Base-by-base conservation (phyloP, 2,797 vertebrate genomes). In the Syndactyla subalaris region DNA sequence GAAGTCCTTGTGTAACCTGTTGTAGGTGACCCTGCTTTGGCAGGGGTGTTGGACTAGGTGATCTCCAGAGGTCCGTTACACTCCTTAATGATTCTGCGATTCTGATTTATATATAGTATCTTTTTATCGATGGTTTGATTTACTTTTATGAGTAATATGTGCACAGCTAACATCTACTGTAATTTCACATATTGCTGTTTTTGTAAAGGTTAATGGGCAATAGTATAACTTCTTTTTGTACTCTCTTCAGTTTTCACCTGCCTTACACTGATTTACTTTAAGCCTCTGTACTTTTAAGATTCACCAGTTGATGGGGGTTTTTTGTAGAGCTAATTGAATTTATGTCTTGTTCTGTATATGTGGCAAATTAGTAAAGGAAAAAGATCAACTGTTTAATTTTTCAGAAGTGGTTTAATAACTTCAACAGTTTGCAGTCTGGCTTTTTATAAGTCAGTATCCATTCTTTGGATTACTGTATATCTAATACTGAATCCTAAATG, bases 1-100 rank as follows among this genome's bases (percentile, higher is more conserved):
- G 7, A 1, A 26, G 19, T 63, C 61, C 48, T 11, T 57, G 0
- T 51, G 36, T 57, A 29, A 51, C 16, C 27, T 38, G 4, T 32
- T 70, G 16, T 45, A 30, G 38, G 49, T 63, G 43, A 51, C 36
- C 12, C n/a, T 89, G 5, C 51, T 20, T 57, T 76, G 36, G 4
- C n/a, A 63, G 17, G 14, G 20, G 49, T 7, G 7, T 45, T 63
- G n/a, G 7, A 43, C 41, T 49, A 17, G 49, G 30, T 51, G 49
- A 39, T 51, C 20, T 45, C 14, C 27, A 51, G 29, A 51, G 11
- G 7, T 43, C 8, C 23, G 38, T 83, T 70, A 23, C 20, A 49
- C 29, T 8, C 16, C 23, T 57, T 48, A 70, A 83, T 18, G 38
- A 71, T 45, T 70, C 32, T 49, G 29, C 45, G 24, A 57, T 51